Base-by-base conservation (phyloP, 2,113 vertebrate genomes). In the Halichoeres trimaculatus region DNA sequence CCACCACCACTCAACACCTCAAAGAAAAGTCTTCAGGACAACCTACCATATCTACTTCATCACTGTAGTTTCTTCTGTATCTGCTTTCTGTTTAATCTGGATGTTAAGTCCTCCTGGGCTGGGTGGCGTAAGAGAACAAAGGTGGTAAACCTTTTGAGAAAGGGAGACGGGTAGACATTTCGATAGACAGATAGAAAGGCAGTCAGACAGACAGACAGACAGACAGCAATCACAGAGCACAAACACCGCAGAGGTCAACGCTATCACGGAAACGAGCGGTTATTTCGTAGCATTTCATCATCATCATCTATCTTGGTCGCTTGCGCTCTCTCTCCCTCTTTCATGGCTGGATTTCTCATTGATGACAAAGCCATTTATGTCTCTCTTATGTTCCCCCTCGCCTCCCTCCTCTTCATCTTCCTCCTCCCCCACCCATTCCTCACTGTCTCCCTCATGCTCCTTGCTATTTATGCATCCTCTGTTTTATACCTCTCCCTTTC, bases 231-330 rank as follows among this genome's bases (percentile, higher is more conserved):
- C 84, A 73, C 54, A 35, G 51, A 2, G 57, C 77, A 73, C 76
- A 85, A 78, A 82, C 85, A 74, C 66, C 10, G 62, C 35, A 82
- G 85, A 92, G 91, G 88, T 92, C 91, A 89, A 70, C 5, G 72
- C 76, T 76, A 78, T 86, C 88, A 87, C 63, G 41, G 75, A 84
- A 86, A 86, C 74, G 38, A 84, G 67, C n/a, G 9, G 34, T 78
- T 70, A 71, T 90, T 92, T 92, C 89, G 59, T 74, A 48, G 74
- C 81, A 74, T 92, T 92, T 92, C 91, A 91, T 91, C 87, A 90
- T 88, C 86, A 68, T 73, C 88, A 81, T 89, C 87, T 66, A 64
- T 85, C 86, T 86, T 63, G n/a, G 73, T 84, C 65, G 38, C 75
- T 68, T 53, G 52, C n/a, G 38, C 74, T 80, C 80, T 82, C 76